Conservation (phyloP, 2,888 invertebrate species). For the Diploptera punctata region DNA sequence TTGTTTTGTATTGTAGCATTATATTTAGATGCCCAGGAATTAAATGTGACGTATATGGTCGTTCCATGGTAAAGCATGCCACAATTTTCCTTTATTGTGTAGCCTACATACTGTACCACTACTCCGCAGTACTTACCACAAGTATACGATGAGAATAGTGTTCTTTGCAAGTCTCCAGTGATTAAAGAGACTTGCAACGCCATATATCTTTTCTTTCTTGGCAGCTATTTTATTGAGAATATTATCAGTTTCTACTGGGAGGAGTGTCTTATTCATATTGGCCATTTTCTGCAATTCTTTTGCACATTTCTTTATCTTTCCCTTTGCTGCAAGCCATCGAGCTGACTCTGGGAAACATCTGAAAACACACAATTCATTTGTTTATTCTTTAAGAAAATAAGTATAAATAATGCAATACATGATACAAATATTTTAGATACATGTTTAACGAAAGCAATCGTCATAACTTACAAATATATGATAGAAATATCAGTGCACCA, state of each 20-base stretch:
- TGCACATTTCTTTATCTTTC: slow-evolving; percentile 58
- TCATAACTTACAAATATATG: no score
- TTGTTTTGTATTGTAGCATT: no score
- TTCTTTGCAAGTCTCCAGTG: slow-evolving; percentile 62
- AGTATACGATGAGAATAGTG: slow-evolving; percentile 60
- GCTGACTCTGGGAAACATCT: slow-evolving; percentile 70
- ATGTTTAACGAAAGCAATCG: no score
- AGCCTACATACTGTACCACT: no score
- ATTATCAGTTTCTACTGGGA: slow-evolving; percentile 56
- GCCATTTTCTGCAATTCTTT: slow-evolving; percentile 62
- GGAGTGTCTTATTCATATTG: slow-evolving; percentile 58
- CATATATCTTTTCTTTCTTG: slow-evolving; percentile 56
- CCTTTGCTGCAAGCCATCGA: slow-evolving; percentile 66
- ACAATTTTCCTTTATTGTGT: no score
- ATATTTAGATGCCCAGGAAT: no score
- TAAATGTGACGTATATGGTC: no score
- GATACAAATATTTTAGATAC: no score
- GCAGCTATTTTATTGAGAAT: slow-evolving; percentile 49
- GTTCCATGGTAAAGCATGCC: no score
- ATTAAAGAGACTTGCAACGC: slow-evolving; percentile 63
- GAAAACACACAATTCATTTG: slow-evolving; percentile 8
- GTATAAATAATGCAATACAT: no score
- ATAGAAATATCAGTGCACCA: no score
- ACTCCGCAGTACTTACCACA: slow-evolving; percentile 63
- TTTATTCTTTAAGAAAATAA: no score